These are phyloP conservation scores for Strix aluco DNA, from an alignment of 2,113 vertebrate genomes.

Conservation along the genomic window DNA sequence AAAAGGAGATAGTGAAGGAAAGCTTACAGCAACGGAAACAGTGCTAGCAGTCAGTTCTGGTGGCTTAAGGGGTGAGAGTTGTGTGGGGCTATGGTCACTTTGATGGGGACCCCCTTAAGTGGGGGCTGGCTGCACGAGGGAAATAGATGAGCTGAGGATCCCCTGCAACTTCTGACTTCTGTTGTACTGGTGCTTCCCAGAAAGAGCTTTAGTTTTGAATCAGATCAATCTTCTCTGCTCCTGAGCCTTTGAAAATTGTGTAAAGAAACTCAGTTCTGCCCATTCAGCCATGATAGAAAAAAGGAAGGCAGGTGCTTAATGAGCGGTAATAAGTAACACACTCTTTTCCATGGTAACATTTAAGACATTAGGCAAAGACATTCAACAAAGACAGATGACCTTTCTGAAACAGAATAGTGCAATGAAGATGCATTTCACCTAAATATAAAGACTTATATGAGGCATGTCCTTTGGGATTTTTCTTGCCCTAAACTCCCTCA, in stretches of 20 bases:
- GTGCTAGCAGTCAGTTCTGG: neutral
- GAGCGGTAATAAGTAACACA: neutral
- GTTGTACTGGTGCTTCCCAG: neutral
- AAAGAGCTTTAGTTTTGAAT: neutral
- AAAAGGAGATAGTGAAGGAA: neutral
- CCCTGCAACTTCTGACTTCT: neutral
- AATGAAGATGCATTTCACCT: neutral
- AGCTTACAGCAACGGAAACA: neutral
- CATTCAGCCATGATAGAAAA: neutral
- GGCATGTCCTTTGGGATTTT: neutral
- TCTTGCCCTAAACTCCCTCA: neutral
- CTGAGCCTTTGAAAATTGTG: neutral
- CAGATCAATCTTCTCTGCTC: neutral
- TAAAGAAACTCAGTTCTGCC: neutral
- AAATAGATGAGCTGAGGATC: neutral
- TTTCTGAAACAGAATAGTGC: neutral
- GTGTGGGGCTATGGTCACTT: neutral
- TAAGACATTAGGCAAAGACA: neutral
- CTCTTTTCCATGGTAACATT: slow-evolving; percentile 34
- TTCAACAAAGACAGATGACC: neutral
- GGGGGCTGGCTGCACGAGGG: accelerated
- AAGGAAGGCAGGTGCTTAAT: neutral
- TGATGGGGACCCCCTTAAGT: no score
- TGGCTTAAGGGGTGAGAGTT: neutral
- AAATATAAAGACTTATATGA: neutral